A percentile compares a stretch with the other conserved stretches of the same genome.
Evolutionary conservation across 2,797 vertebrate genomes (phyloP).

Genomic region (Rhynchonycteris naso): DNA sequence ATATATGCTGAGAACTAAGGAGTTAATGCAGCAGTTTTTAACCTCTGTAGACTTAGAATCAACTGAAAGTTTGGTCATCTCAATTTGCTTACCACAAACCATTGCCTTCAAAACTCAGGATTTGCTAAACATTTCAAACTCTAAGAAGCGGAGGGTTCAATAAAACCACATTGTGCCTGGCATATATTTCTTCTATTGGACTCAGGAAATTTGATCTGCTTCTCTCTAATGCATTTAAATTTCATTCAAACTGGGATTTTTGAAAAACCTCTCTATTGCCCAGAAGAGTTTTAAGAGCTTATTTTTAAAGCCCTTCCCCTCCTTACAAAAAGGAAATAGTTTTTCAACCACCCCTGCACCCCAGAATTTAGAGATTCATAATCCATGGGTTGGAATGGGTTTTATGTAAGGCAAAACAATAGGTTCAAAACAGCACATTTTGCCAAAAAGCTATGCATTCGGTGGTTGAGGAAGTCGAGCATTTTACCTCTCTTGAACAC

Average conservation of each 20-base stretch:
- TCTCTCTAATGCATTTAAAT: conserved; percentile 78
- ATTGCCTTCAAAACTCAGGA: conserved; percentile 69
- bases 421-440: conserved; percentile 11
- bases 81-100: conserved; percentile 78
- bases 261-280: conserved; percentile 59
- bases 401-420: conserved; percentile 23
- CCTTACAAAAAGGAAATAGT: conserved; percentile 55
- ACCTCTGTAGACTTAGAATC: conserved; percentile 69
- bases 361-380: conserved; percentile 25
- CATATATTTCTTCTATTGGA: conserved; percentile 52
- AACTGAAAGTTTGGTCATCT: conserved; percentile 68
- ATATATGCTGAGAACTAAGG: conserved; percentile 55
- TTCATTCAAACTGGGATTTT: conserved; percentile 76
- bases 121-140: conserved; percentile 78
- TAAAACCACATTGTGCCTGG: conserved; percentile 77
- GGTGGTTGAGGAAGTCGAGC: background rate
- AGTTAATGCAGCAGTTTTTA: conserved; percentile 70
- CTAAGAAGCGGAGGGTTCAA: conserved; percentile 67
- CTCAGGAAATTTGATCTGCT: conserved; percentile 70
- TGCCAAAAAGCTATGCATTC: background rate
- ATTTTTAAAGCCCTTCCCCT: conserved; percentile 43
- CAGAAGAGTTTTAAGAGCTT: conserved; percentile 52
- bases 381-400: background rate
- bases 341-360: conserved; percentile 39
- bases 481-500: background rate